Evolutionary conservation across 1,140 invertebrate genomes (phyloP), one percentile per base, ranked within the genome.

Genomic region (Eriocheir sinensis): DNA sequence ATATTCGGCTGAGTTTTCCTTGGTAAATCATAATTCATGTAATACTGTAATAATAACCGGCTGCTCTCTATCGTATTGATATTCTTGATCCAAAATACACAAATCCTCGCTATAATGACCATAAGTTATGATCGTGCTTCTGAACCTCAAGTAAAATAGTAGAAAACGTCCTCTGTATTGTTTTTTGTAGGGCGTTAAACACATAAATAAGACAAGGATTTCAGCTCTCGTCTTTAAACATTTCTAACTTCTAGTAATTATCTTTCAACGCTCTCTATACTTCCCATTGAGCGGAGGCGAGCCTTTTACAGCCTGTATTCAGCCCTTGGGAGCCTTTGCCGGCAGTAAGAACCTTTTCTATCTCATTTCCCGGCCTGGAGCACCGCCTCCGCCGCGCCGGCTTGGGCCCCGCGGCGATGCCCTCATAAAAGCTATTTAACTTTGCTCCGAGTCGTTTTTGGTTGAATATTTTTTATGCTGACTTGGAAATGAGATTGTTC

Each of bases 391-490:
- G 60, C 60, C 60, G 60, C 48, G 48, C 60, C 60, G n/a, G 21
- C 21, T n/a, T n/a, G n/a, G 21, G 12, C 60, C 21, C 60, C 21
- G 27, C 60, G 21, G 60, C 60, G 60, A 72, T 27, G 60, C 60
- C 60, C 60, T 72, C 60, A 72, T 72, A 72, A 72, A 72, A 72
- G 60, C 60, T 72, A 72, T 72, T 72, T 72, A 72, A 72, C 60
- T 72, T 72, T 72, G 60, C n/a, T 21, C 60, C 6, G 60, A 72
- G 60, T 72, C 60, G 60, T 72, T 72, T 72, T 72, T 27, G 60
- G 60, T 72, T n/a, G 21, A 72, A 72, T 72, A 72, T 72, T 72
- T 72, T 72, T 72, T 21, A 72, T 72, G 60, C n/a, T n/a, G 60
- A 72, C 60, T 72, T 72, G 60, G 60, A 72, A 72, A 72, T 72